Base-by-base conservation (phyloP, 2,113 vertebrate species). In the Motacilla tschutschensis region DNA sequence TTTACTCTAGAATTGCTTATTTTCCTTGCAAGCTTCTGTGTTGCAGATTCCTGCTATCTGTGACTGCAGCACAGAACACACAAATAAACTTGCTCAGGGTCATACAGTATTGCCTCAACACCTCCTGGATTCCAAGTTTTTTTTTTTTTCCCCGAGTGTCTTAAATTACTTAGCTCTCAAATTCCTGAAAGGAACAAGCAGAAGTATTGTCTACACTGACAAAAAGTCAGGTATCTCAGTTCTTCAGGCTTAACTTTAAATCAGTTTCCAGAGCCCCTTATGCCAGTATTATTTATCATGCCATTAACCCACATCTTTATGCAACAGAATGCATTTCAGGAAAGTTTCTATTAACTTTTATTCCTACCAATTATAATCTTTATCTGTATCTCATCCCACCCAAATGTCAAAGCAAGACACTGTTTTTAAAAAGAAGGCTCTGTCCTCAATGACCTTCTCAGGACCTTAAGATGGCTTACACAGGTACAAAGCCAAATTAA, bases 1-100 rank as follows among this genome's bases (percentile, higher is more conserved):
- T 93, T 93, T 91, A 74, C 26, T 77, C 84, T 88, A 35, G n/a
- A 74, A 40, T 1, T 66, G 87, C 60, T 90, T 92, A 20, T 92
- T 92, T 92, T 87, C 80, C 64, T 33, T 64, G 72, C 58, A 71
- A 80, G 87, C 46, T 80, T 28, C 84, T 77, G 79, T 51, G 44
- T 18, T 86, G 57, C 44, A 84, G 54, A 48, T 73, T 82, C 67
- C 89, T 77, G 44, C 64, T 73, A 4, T 50, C 35, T 58, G 57
- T 58, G 75, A 66, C 72, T 79, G 13, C 5, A 75, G 71, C 59
- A 36, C 15, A 72, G 83, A 91, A 62, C 17, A 66, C 31, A 77
- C 41, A 90, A 89, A 89, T 31, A 92, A 87, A 76, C 70, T 73
- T 33, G 35, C 31, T 47, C 74, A 51, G 54, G 77, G 80, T 88